Evolutionary conservation across 2,888 invertebrate species (phyloP).

Genomic region (Athripsodes cinereus): DNA sequence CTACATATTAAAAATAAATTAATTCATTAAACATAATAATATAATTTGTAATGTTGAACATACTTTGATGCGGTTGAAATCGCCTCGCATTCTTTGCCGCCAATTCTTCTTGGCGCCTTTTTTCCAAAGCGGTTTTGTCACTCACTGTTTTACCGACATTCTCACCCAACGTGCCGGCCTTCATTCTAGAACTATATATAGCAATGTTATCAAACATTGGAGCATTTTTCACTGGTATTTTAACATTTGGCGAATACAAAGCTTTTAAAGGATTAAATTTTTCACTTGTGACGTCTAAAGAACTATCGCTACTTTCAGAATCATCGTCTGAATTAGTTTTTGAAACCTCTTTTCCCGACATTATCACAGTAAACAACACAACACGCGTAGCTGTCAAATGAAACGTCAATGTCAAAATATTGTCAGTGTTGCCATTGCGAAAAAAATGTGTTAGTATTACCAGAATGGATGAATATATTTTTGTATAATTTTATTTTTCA

Average conservation of each 20-base stretch:
- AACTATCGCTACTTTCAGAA: constrained; percentile 32
- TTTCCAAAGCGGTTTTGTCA: constrained; percentile 36
- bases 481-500: too few relatives aligned
- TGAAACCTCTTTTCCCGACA: neutral
- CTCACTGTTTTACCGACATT: constrained; percentile 34
- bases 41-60: too few relatives aligned
- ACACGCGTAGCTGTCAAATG: neutral
- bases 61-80: constrained; percentile 27
- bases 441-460: too few relatives aligned
- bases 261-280: constrained; percentile 66
- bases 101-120: constrained; percentile 35
- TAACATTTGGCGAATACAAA: constrained; percentile 52
- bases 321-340: constrained; percentile 2
- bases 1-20: too few relatives aligned
- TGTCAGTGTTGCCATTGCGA: constrained; percentile 7
- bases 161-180: constrained; percentile 31
- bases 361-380: too few relatives aligned
- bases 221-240: constrained; percentile 52
- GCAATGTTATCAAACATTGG: constrained; percentile 63
- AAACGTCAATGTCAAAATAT: constrained; percentile 6
- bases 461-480: too few relatives aligned
- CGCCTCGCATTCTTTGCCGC: constrained; percentile 21
- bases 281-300: constrained; percentile 49
- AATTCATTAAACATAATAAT: too few relatives aligned
- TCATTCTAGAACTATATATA: constrained; percentile 50